These are phyloP conservation scores for Drosophila maculinotata DNA, from an alignment of 2,888 invertebrate species.

Conservation along the genomic window DNA sequence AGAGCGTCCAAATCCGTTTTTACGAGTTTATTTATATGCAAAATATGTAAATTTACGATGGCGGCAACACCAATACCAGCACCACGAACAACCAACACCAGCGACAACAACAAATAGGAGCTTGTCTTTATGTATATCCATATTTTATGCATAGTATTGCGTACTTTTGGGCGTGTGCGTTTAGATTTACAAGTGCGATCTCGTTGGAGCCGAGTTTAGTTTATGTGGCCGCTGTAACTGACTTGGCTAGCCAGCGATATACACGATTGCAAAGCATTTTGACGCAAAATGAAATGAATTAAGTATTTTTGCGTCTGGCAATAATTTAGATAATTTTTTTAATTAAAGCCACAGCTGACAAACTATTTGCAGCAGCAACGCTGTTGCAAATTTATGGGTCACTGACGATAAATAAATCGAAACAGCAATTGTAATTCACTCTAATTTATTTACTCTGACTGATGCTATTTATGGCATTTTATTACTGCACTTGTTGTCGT, in stretches of 20 bases:
- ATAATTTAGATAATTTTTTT: conserved; percentile 79
- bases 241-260: conserved; percentile 32
- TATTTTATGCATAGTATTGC: conserved; percentile 69
- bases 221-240: conserved; percentile 43
- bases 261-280: conserved; percentile 37
- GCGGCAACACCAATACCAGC: conserved; percentile 30
- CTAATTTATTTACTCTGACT: conserved; percentile 77
- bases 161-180: conserved; percentile 62
- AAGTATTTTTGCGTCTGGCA: conserved; percentile 33
- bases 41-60: conserved; percentile 79
- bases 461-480: conserved; percentile 70
- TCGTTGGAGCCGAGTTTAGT: conserved; percentile 52
- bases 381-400: conserved; percentile 59
- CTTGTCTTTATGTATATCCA: conserved; percentile 25
- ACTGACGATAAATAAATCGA: conserved; percentile 69
- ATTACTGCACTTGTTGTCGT: conserved; percentile 16
- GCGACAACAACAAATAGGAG: conserved; percentile 54
- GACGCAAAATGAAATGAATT: conserved; percentile 49
- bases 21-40: conserved; percentile 77
- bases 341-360: conserved; percentile 74
- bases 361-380: conserved; percentile 37
- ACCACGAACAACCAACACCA: conserved; percentile 15
- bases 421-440: conserved; percentile 62
- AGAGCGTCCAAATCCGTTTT: conserved; percentile 74
- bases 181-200: conserved; percentile 76